These are phyloP conservation scores for Forbesichthys papilliferus DNA, from an alignment of 2,113 vertebrate genomes.

Conservation along the genomic window DNA sequence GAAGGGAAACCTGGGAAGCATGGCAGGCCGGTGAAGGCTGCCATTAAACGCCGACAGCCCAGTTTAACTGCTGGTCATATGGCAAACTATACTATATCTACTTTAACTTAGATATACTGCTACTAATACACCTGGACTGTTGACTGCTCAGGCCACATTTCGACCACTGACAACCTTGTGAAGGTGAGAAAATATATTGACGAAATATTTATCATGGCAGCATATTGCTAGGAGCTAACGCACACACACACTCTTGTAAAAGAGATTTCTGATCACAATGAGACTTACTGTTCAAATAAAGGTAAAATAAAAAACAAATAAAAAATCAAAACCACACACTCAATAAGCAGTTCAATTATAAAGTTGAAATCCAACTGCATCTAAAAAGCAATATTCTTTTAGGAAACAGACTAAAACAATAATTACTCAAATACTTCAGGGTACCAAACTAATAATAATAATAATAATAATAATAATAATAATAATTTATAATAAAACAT, in stretches of 20 bases:
- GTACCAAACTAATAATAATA: background rate
- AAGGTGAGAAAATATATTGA: conserved; percentile 7
- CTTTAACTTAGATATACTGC: background rate
- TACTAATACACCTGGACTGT: background rate
- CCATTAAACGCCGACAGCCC: background rate
- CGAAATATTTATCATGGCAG: too few relatives aligned
- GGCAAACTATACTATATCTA: background rate
- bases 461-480: too few relatives aligned
- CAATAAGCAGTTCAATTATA: conserved; percentile 1
- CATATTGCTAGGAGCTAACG: too few relatives aligned
- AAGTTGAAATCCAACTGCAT: conserved; percentile 2
- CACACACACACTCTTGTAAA: too few relatives aligned
- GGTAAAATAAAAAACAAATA: too few relatives aligned
- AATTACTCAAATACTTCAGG: conserved; percentile 15
- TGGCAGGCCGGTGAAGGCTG: too few relatives aligned
- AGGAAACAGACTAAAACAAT: conserved; percentile 55
- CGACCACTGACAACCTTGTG: background rate
- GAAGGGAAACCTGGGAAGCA: too few relatives aligned
- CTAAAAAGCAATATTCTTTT: conserved; percentile 36
- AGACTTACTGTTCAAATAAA: too few relatives aligned
- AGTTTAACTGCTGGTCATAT: conserved; percentile 6
- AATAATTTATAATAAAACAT: too few relatives aligned
- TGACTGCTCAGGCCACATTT: background rate
- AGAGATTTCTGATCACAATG: too few relatives aligned
- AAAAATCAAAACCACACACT: background rate